Evolutionary conservation across 2,888 invertebrate genomes (phyloP).

Genomic region (Aethes cnicana): DNA sequence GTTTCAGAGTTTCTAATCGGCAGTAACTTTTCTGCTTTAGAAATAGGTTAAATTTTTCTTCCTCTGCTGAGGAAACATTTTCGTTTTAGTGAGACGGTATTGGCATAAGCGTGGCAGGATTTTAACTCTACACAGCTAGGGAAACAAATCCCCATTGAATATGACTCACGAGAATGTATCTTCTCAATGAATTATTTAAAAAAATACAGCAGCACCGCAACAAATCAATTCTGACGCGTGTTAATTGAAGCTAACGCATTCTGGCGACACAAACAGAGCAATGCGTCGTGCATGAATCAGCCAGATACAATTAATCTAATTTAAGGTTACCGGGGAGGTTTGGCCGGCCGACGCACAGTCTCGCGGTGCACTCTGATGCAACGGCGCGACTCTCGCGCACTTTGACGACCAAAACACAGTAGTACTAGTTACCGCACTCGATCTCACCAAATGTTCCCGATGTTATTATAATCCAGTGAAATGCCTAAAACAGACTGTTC

Average conservation of each 20-base stretch:
- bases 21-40: constrained; percentile 4
- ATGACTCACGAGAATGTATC: neutral
- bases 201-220: constrained; percentile 52
- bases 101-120: too few relatives aligned
- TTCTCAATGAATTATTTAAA: constrained; percentile 37
- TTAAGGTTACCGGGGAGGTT: constrained; percentile 78
- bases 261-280: constrained; percentile 65
- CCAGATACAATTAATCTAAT: constrained; percentile 81
- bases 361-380: constrained; percentile 53
- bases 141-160: too few relatives aligned
- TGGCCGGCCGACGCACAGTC: constrained; percentile 73
- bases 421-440: constrained; percentile 38
- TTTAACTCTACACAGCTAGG: too few relatives aligned
- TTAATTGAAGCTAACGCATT: constrained; percentile 69
- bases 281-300: constrained; percentile 73
- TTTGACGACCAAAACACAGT: constrained; percentile 26
- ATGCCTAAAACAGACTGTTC: constrained; percentile 79
- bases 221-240: constrained; percentile 43
- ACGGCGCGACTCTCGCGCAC: constrained; percentile 27
- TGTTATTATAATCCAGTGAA: constrained; percentile 67
- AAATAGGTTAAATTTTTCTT: too few relatives aligned
- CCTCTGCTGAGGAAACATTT: too few relatives aligned
- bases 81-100: too few relatives aligned
- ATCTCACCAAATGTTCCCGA: constrained; percentile 48
- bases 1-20: constrained; percentile 33